Base-by-base conservation (phyloP, 2,797 vertebrate genomes). In the Gadopsis marmoratus region DNA sequence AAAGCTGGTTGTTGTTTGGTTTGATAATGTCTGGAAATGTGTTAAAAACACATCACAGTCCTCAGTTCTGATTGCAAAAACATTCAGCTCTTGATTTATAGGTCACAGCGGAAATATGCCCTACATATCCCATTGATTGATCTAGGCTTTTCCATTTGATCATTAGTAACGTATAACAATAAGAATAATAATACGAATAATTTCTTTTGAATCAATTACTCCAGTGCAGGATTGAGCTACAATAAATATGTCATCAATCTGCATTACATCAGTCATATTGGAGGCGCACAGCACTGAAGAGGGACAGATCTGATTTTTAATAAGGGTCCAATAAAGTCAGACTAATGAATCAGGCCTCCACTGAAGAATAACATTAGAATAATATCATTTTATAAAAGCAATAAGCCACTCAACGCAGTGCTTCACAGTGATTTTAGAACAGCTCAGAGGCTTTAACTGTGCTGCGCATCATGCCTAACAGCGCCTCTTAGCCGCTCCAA, bases 321-420 rank as follows among this genome's bases (percentile, higher is more conserved):
- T 59, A 79, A 83, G 56, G 75, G 69, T 82, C 74, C 67, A 37
- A 74, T 86, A 68, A 85, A 86, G 71, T 56, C 69, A 23, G 31
- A 35, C 65, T 89, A 77, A 88, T 85, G 70, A 87, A 88, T 81
- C 71, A 76, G 80, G 75, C 78, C 72, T 68, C 45, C 70, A 54
- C 50, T 85, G 83, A 90, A 78, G 86, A 86, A 89, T 82, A 86
- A 80, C 82, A 90, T 89, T 87, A 84, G 76, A 84, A 85, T 85
- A 89, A 88, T 85, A 83, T 78, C 61, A 76, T 87, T 89, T 90
- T 70, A 63, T 86, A 84, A 88, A 91, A 82, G 81, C 86, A 86
- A 86, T 83, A 83, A 89, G 83, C 86, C 89, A 88, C 87, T 92
- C 83, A n/a, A 66, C 47, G 74, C 75, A 33, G 85, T 82, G 85